Evolutionary conservation across 2,797 vertebrate genomes (phyloP), one percentile per base, ranked within the genome.

Genomic region (Eulemur coronatus): DNA sequence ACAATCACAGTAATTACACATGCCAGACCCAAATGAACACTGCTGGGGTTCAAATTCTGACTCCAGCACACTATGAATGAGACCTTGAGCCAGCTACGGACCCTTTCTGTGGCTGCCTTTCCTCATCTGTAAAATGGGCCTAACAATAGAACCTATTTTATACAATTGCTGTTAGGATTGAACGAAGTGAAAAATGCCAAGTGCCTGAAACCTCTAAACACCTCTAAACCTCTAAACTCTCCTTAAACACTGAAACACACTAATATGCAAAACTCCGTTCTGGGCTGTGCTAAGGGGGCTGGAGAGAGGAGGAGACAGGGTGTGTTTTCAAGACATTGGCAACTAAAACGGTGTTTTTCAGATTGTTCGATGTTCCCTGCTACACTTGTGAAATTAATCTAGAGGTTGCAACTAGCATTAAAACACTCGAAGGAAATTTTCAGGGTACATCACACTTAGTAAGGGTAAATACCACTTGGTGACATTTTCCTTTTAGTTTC

Each of bases 401-500:
- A 81, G 57, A 92, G 55, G 61, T 14, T 81, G 57, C 38, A 61
- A 46, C 73, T 76, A 69, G 52, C 72, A 75, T 75, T 80, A 67
- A 33, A 85, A 75, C 94, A 17, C 24, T 48, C 43, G 24, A 85
- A 95, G 72, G 80, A 87, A 63, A 88, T 46, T 28, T 59, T 84
- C 81, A 92, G 80, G 67, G 59, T 50, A 30, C 26, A 46, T 46
- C 13, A 35, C 33, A 50, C 20, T 65, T 38, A 57, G 41, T 52
- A 50, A 87, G 30, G 72, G 30, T 88, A 94, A 96, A 91, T 67
- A 69, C 43, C 84, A 84, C 72, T 70, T 17, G 41, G 65, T 80
- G 69, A 94, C 78, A 84, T 92, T 92, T 97, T 72, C 84, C 41
- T 80, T 73, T 81, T 79, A 38, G 43, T 76, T 84, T 41, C 90